phyloP scores from a whole-genome alignment of 2,113 vertebrate species.

The Mesitornis unicolor region DNA sequence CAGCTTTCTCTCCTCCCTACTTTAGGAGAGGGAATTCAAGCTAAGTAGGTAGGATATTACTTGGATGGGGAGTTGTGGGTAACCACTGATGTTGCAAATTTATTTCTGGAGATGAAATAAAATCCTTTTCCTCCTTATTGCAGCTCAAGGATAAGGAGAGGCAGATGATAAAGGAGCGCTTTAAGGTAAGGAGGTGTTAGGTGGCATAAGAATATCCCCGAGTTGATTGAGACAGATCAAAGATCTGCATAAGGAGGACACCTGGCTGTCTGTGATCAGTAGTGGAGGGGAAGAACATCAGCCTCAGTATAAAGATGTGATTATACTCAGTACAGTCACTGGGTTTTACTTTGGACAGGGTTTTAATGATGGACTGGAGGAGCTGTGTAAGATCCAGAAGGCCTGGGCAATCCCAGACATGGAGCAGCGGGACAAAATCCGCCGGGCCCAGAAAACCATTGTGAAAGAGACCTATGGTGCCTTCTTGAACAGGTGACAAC shows the following conservation, averaged over 20 bases:
- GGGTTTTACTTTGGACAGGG: slow-evolving; percentile 74
- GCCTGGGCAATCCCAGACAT: slow-evolving; percentile 95
- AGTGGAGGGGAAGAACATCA: not conserved
- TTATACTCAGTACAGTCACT: not conserved
- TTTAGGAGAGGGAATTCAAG: not conserved
- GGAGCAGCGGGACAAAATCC: slow-evolving; percentile 89
- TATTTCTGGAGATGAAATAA: not conserved
- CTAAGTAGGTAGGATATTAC: not conserved
- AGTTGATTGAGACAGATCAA: not conserved
- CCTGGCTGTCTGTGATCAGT: not conserved
- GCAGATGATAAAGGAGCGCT: slow-evolving; percentile 97
- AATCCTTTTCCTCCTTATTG: not conserved
- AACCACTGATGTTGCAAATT: not conserved
- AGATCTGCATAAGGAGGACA: not conserved
- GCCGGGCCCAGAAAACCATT: slow-evolving; percentile 86
- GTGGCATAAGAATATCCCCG: not conserved
- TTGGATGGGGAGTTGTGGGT: not conserved
- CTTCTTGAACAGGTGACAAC: slow-evolving; percentile 86
- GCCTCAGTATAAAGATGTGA: fast-evolving
- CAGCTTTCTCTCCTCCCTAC: not conserved
- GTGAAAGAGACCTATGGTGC: slow-evolving; percentile 87
- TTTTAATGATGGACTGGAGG: slow-evolving; percentile 95
- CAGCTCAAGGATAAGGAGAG: slow-evolving; percentile 97
- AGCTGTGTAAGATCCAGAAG: slow-evolving; percentile 95
- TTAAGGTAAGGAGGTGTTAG: slow-evolving; percentile 83